A percentile compares a stretch with the other conserved stretches of the same genome.
Conservation (phyloP, 2,113 vertebrate genomes). For the Tragelaphus buxtoni region DNA sequence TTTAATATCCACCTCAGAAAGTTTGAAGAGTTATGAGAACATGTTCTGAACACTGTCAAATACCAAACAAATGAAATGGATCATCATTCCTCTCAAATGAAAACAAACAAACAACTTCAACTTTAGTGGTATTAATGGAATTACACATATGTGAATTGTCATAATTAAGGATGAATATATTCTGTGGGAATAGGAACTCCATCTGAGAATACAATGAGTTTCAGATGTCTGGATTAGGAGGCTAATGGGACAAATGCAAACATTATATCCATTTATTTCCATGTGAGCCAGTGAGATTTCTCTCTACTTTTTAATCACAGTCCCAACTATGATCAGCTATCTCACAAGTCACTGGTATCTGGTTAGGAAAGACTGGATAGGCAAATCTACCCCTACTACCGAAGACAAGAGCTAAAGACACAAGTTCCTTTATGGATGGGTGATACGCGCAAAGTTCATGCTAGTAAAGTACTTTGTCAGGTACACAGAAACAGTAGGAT, state of each 20-base stretch:
- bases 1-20: not conserved
- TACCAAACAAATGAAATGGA: not conserved
- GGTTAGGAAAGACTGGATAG: not conserved
- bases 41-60: not conserved
- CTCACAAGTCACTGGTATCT: not conserved
- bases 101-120: not conserved
- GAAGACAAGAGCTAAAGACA: not conserved
- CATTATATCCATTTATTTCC: not conserved
- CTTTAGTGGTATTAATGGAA: not conserved
- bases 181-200: not conserved
- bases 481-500: not conserved
- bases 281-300: not conserved
- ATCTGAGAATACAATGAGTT: not conserved
- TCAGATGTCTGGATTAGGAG: not conserved
- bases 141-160: not conserved
- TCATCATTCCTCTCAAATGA: not conserved
- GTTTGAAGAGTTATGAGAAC: constrained; percentile 16
- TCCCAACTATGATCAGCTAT: not conserved
- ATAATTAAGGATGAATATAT: not conserved
- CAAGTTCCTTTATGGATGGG: not conserved
- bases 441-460: not conserved
- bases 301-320: not conserved
- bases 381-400: not conserved
- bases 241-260: not conserved
- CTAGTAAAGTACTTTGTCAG: not conserved